Percentiles rank a stretch among this genome's conserved stretches.
Conservation (phyloP, 2,888 invertebrate genomes). For the Chymomyza amoena region DNA sequence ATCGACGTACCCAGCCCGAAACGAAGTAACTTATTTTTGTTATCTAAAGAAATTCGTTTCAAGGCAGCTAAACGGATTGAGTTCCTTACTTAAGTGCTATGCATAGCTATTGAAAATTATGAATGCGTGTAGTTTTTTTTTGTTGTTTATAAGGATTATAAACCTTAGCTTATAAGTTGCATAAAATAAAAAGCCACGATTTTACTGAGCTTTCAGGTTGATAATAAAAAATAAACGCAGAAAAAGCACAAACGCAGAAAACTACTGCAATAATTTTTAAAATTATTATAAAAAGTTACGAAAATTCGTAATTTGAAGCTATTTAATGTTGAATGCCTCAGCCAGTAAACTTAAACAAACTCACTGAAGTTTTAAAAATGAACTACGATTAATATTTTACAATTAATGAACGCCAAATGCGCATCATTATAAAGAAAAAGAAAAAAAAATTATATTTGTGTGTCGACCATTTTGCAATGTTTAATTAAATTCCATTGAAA, state of each 20-base stretch:
- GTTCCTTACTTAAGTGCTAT: slow-evolving; percentile 41
- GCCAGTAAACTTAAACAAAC: slow-evolving; percentile 43
- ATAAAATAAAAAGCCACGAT: slow-evolving; percentile 17
- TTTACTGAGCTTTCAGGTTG: slow-evolving; percentile 5
- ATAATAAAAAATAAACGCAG: slow-evolving; percentile 6
- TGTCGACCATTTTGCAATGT: slow-evolving; percentile 48
- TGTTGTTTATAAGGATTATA: not conserved
- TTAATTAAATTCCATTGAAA: slow-evolving; percentile 18
- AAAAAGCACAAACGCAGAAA: slow-evolving; percentile 8
- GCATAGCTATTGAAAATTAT: not conserved
- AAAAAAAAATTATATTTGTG: slow-evolving; percentile 31
- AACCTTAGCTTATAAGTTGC: not conserved
- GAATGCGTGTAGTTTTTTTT: not conserved
- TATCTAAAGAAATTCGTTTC: not conserved
- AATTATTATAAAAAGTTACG: slow-evolving; percentile 6
- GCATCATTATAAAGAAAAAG: not conserved
- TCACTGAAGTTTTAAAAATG: not conserved
- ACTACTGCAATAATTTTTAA: slow-evolving; percentile 26
- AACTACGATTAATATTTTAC: slow-evolving; percentile 14
- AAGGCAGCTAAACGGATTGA: slow-evolving; percentile 46
- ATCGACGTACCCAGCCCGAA: not conserved
- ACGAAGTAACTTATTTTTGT: not conserved
- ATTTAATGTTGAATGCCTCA: slow-evolving; percentile 59
- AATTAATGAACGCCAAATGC: slow-evolving; percentile 14
- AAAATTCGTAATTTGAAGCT: slow-evolving; percentile 16